These are phyloP conservation scores for Ochropacha duplaris DNA, from an alignment of 2,888 invertebrate species.

Conservation along the genomic window DNA sequence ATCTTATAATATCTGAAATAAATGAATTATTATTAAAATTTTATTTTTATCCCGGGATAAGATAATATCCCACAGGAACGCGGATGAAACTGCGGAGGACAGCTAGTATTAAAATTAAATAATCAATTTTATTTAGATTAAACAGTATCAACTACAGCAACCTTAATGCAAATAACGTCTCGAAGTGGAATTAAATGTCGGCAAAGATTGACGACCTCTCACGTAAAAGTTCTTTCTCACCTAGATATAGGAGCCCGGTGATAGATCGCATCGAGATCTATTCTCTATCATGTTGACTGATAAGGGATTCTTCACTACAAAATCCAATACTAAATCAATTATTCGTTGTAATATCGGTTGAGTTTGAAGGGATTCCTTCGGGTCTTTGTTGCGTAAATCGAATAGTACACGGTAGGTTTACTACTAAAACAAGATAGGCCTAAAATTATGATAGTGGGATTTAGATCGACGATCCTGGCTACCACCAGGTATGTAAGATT, in stretches of 20 bases:
- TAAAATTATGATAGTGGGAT: no score
- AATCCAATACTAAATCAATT: background rate
- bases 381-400: no score
- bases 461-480: no score
- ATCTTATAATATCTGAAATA: no score
- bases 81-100: no score
- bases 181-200: conserved; percentile 43
- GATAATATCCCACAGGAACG: no score
- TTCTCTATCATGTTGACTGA: conserved; percentile 13
- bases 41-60: no score
- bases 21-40: no score
- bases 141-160: background rate
- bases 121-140: no score
- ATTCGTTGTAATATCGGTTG: background rate
- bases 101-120: no score
- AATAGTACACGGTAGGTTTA: background rate
- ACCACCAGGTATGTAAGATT: no score
- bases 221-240: conserved; percentile 30
- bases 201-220: conserved; percentile 41
- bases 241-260: conserved; percentile 18
- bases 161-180: conserved; percentile 10
- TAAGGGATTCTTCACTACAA: conserved; percentile 8
- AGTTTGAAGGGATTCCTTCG: background rate
- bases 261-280: conserved; percentile 14
- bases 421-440: no score